Base-by-base conservation (phyloP, 2,888 invertebrate species). In the Nasonovia ribisnigri region DNA sequence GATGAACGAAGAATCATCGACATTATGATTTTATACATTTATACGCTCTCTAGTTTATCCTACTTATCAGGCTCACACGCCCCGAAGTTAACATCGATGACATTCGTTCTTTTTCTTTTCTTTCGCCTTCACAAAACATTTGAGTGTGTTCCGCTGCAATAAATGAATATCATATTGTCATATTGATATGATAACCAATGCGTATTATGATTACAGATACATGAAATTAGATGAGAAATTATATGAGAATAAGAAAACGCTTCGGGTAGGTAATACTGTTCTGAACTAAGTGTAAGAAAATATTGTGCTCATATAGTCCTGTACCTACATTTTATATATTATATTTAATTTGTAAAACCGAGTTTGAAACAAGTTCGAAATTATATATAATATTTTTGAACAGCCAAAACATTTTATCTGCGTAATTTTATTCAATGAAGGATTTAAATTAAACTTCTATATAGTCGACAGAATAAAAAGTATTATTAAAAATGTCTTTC, bases 141-240 rank as follows among this genome's bases (percentile, higher is more conserved):
- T 67, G 84, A 57, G 89, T 51, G 57, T 93, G 54, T n/a, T 93
- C 54, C 20, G 54, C 92, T 93, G 46, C 4, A 89, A 89, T n/a
- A 20, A 3, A 77, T 29, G 36, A 43, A 67, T 89, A 86, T 86
- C 4, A 43, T 54, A 20, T 57, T 84, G 26, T 51, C 51, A 51
- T 51, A 16, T 51, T 84, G 43, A 84, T 84, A 43, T 6, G n/a
- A n/a, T 20, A 36, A 77, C 20, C 0, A 36, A 77, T 36, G 36
- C 36, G 36, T 77, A 36, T 36, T 67, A 16, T 67, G 6, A 20
- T 36, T 77, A 6, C 2, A n/a, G n/a, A n/a, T n/a, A n/a, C n/a
- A n/a, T n/a, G n/a, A n/a, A n/a, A n/a, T n/a, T n/a, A n/a, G n/a
- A n/a, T n/a, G n/a, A n/a, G n/a, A n/a, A n/a, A n/a, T n/a, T n/a